Conservation (phyloP, 2,888 invertebrate species). For the Chloromyia formosa region DNA sequence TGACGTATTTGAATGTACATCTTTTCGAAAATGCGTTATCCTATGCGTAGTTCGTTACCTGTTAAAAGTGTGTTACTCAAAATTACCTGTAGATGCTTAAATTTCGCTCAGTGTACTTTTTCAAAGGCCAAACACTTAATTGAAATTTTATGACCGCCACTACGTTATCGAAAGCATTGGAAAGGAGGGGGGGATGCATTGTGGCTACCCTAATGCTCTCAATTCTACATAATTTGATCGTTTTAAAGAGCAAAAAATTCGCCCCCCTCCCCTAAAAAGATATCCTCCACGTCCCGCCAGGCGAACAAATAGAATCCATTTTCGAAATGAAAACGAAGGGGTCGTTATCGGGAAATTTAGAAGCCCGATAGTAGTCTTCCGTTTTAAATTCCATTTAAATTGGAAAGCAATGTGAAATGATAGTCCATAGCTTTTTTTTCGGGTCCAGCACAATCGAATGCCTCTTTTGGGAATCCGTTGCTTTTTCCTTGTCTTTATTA, state of each 20-base stretch:
- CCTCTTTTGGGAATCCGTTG: background rate
- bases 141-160: conserved; percentile 38
- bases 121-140: conserved; percentile 15
- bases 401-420: conserved; percentile 18
- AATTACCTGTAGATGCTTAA: background rate
- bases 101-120: background rate
- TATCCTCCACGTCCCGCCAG: background rate
- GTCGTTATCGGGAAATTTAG: conserved; percentile 10
- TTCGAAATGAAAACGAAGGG: conserved; percentile 7
- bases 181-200: background rate
- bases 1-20: background rate
- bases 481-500: background rate
- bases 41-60: background rate
- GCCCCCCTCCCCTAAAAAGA: background rate
- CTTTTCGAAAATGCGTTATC: background rate
- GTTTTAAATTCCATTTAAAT: conserved; percentile 29
- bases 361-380: background rate
- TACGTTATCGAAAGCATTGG: conserved; percentile 25
- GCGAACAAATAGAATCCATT: background rate
- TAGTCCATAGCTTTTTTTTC: background rate
- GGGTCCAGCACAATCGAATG: background rate
- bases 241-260: background rate
- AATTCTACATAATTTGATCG: background rate
- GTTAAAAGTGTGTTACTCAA: background rate
- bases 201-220: background rate